These are phyloP conservation scores for Caenorhabditis briggsae DNA, from an alignment of 1,140 invertebrate genomes.

Conservation along the genomic window DNA sequence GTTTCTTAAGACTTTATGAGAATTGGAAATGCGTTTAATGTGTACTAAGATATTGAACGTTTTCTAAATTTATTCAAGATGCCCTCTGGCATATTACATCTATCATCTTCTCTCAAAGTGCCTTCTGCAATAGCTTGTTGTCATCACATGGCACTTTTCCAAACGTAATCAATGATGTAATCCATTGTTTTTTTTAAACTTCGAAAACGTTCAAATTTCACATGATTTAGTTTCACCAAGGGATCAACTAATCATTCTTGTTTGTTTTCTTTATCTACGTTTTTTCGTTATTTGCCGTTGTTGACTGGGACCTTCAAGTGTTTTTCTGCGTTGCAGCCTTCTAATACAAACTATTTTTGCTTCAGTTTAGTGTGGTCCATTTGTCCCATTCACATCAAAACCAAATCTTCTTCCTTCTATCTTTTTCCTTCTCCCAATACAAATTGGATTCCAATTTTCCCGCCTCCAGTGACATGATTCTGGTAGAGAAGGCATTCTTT, in stretches of 20 bases:
- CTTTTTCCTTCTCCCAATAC: neutral
- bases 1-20: no score
- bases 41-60: no score
- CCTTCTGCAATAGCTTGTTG: no score
- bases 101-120: no score
- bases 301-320: slow-evolving; percentile 41
- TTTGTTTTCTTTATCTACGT: neutral
- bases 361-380: slow-evolving; percentile 17
- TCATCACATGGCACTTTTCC: no score
- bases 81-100: no score
- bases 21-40: no score
- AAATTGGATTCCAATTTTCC: slow-evolving; percentile 49
- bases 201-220: neutral
- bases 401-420: slow-evolving; percentile 16
- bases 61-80: no score
- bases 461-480: slow-evolving; percentile 1
- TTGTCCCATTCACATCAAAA: neutral
- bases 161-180: no score
- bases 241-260: slow-evolving; percentile 17
- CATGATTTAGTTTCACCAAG: slow-evolving; percentile 30
- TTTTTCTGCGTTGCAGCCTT: slow-evolving; percentile 6
- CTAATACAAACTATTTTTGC: slow-evolving; percentile 50
- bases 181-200: no score
- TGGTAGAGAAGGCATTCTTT: slow-evolving; percentile 18
- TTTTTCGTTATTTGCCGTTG: neutral